These are phyloP conservation scores for Helarctos malayanus DNA, from an alignment of 2,797 vertebrate genomes.

Conservation along the genomic window DNA sequence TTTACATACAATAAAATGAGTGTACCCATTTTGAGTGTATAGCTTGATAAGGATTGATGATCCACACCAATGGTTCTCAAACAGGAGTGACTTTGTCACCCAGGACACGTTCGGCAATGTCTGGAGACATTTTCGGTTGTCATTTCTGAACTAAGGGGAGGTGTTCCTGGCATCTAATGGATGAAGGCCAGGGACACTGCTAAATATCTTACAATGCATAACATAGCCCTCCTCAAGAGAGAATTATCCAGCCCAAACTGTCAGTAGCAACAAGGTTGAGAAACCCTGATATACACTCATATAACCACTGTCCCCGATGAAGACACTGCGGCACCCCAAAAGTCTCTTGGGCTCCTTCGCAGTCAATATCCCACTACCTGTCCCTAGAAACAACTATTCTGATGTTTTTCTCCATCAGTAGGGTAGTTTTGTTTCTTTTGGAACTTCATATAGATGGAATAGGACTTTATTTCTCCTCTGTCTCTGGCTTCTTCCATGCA, in stretches of 20 bases:
- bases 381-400: not conserved
- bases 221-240: slow-evolving; percentile 36
- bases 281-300: not conserved
- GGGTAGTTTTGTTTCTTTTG: slow-evolving; percentile 12
- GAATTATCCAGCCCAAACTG: slow-evolving; percentile 3
- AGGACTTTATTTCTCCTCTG: slow-evolving; percentile 32
- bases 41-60: not conserved
- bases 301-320: not conserved
- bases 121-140: slow-evolving; percentile 3
- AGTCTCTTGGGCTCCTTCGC: not conserved
- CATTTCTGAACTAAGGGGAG: slow-evolving; percentile 20
- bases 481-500: slow-evolving; percentile 31
- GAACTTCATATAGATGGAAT: slow-evolving; percentile 22
- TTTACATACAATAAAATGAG: not conserved
- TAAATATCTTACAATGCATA: not conserved
- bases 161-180: not conserved
- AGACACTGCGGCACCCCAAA: not conserved
- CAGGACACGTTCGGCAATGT: not conserved
- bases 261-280: not conserved
- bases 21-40: not conserved
- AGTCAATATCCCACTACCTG: not conserved
- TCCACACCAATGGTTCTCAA: not conserved
- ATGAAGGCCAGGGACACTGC: not conserved
- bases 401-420: not conserved
- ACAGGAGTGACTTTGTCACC: slow-evolving; percentile 24